Evolutionary conservation across 2,888 invertebrate species (phyloP).

Genomic region (Argyresthia albistria): DNA sequence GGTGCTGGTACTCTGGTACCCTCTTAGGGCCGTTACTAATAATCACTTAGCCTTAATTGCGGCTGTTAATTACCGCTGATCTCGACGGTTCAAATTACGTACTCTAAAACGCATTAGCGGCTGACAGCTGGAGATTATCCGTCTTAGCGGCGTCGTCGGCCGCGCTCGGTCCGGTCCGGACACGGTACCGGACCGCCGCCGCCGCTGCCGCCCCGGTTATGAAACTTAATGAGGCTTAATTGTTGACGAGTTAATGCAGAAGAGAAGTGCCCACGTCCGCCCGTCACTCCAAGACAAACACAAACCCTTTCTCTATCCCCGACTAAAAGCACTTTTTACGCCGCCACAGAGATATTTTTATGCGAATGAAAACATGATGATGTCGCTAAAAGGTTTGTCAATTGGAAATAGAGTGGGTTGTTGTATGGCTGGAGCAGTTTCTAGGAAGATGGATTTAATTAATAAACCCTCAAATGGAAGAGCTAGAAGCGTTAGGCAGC

Average conservation of each 20-base stretch:
- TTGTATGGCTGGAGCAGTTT: slow-evolving; percentile 2
- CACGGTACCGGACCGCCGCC: neutral
- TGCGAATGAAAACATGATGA: slow-evolving; percentile 16
- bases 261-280: slow-evolving; percentile 36
- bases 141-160: slow-evolving; percentile 60
- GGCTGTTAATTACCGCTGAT: slow-evolving; percentile 67
- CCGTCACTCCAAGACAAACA: slow-evolving; percentile 3
- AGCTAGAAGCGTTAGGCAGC: too few species aligned
- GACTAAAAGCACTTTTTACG: slow-evolving; percentile 1
- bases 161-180: slow-evolving; percentile 13
- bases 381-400: slow-evolving; percentile 23
- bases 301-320: slow-evolving; percentile 2
- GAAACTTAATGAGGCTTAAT: slow-evolving; percentile 71
- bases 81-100: slow-evolving; percentile 72
- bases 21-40: slow-evolving; percentile 26
- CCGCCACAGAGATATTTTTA: slow-evolving; percentile 1
- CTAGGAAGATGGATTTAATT: slow-evolving; percentile 7
- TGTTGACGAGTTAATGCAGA: slow-evolving; percentile 68
- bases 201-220: slow-evolving; percentile 53
- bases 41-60: slow-evolving; percentile 70
- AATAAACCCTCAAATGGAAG: too few species aligned
- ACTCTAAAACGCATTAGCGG: slow-evolving; percentile 72
- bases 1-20: neutral
- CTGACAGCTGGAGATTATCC: slow-evolving; percentile 72
- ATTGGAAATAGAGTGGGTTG: slow-evolving; percentile 13